Percentiles rank a stretch among this genome's conserved stretches.
Evolutionary conservation across 1,140 invertebrate species (phyloP).

Genomic region (Platorchestia sp.): DNA sequence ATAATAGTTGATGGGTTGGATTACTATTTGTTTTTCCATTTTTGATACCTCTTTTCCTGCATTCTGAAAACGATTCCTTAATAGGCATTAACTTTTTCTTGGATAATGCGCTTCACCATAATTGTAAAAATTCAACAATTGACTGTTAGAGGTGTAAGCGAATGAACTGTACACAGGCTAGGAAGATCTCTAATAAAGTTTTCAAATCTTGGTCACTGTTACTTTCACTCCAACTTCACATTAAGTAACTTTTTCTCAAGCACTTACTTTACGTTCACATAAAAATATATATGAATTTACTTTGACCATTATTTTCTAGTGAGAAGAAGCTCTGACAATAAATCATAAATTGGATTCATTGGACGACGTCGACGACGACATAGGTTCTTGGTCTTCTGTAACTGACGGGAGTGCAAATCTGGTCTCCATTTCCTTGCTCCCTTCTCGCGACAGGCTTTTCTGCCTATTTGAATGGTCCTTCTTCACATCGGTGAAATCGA

Average conservation of each 20-base stretch:
- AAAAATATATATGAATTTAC: slow-evolving; percentile 31
- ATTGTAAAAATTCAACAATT: neutral
- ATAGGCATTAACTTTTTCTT: neutral
- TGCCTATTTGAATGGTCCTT: neutral
- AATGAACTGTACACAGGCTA: neutral
- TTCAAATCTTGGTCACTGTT: neutral
- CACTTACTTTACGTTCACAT: neutral
- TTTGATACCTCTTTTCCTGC: neutral
- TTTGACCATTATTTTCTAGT: neutral
- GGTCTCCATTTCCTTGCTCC: slow-evolving; percentile 7
- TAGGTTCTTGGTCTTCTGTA: slow-evolving; percentile 35
- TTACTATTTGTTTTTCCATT: neutral
- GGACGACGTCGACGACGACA: slow-evolving; percentile 14
- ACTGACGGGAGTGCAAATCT: neutral
- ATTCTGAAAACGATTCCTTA: neutral
- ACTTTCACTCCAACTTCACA: neutral
- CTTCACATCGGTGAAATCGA: slow-evolving; percentile 1
- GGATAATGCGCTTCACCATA: neutral
- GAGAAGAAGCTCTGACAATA: neutral
- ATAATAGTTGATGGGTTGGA: neutral
- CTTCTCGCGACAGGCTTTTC: slow-evolving; percentile 17
- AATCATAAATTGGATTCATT: slow-evolving; percentile 18
- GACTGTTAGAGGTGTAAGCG: neutral
- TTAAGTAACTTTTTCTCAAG: neutral
- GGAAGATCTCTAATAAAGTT: neutral